A percentile compares a stretch with the other conserved stretches of the same genome.
These are phyloP conservation scores for Danio kyathit DNA, from an alignment of 2,797 vertebrate species.

Conservation along the genomic window DNA sequence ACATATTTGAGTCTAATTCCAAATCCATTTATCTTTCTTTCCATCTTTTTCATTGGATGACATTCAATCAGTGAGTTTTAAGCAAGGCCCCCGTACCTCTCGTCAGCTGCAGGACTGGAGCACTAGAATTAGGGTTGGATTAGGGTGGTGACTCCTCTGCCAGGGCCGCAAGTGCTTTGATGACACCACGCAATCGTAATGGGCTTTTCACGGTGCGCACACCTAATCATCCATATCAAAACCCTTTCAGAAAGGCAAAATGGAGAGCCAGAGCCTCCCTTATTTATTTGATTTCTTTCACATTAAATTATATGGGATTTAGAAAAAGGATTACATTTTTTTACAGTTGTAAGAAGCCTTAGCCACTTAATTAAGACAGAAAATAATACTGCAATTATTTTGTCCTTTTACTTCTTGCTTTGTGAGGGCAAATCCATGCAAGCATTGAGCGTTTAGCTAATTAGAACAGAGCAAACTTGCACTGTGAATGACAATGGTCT, in stretches of 20 bases:
- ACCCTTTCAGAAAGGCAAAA: conserved; percentile 69
- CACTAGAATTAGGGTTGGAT: conserved; percentile 69
- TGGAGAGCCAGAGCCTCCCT: conserved; percentile 65
- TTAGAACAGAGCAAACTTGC: conserved; percentile 62
- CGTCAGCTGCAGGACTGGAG: conserved; percentile 61
- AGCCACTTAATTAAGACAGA: conserved; percentile 79
- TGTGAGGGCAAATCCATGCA: conserved; percentile 68
- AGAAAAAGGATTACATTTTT: conserved; percentile 77
- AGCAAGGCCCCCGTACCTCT: conserved; percentile 35
- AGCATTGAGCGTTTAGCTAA: conserved; percentile 70
- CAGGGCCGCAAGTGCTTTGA: conserved; percentile 60
- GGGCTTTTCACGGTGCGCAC: conserved; percentile 78
- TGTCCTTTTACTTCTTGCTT: conserved; percentile 50
- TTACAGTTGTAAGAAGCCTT: conserved; percentile 79
- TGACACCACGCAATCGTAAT: conserved; percentile 77
- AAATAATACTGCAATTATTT: conserved; percentile 81
- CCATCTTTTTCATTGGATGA: conserved; percentile 72
- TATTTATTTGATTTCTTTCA: conserved; percentile 82
- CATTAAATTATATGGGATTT: conserved; percentile 84
- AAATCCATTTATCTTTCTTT: conserved; percentile 70
- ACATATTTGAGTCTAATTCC: conserved; percentile 76
- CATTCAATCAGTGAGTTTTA: conserved; percentile 70
- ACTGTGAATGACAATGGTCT: conserved; percentile 66
- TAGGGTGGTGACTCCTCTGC: conserved; percentile 68
- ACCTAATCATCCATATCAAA: conserved; percentile 84